Base-by-base conservation (phyloP, 2,113 vertebrate genomes). In the Phaetusa simplex region DNA sequence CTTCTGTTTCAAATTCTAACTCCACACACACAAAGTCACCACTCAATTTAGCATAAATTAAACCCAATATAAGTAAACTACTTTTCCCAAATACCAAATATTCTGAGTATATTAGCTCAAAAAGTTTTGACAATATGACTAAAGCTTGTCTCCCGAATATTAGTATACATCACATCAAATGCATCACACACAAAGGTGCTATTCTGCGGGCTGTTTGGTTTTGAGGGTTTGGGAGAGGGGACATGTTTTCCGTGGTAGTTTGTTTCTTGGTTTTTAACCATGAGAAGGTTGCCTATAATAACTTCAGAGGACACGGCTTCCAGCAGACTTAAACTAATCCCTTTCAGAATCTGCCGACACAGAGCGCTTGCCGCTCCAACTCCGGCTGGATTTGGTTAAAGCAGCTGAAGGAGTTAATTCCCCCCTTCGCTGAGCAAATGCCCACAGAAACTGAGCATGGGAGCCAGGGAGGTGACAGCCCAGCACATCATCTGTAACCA, bases 341-440 rank as follows among this genome's bases (percentile, higher is more conserved):
- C 81, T 61, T 93, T 79, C 78, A 87, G 84, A 95, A 94, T 69
- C 83, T 52, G 73, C 43, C 5, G 0, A 69, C 69, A 40, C 26
- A 36, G 66, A 1, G 0, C 0, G 3, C 91, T 56, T 9, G 0
- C n/a, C 1, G 5, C 69, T 74, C 14, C 3, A 52, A 17, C 56
- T 91, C 65, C 81, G 0, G 0, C 49, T 49, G 78, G 62, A 88
- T 79, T 90, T 82, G 65, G 38, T 64, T 40, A 56, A 55, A 82
- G 73, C 70, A 17, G 70, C 66, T 59, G 53, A 82, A 95, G 43
- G 93, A 96, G 91, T 94, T 85, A 72, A 90, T 30, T 65, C 36
- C 7, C 26, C 22, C 4, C 21, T 69, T 42, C 2, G 3, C 69
- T 42, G 26, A 66, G 42, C 52, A 89, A 85, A 32, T 19, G 56